These are phyloP conservation scores for Sprattus sprattus DNA, from an alignment of 2,113 vertebrate species.

Conservation along the genomic window DNA sequence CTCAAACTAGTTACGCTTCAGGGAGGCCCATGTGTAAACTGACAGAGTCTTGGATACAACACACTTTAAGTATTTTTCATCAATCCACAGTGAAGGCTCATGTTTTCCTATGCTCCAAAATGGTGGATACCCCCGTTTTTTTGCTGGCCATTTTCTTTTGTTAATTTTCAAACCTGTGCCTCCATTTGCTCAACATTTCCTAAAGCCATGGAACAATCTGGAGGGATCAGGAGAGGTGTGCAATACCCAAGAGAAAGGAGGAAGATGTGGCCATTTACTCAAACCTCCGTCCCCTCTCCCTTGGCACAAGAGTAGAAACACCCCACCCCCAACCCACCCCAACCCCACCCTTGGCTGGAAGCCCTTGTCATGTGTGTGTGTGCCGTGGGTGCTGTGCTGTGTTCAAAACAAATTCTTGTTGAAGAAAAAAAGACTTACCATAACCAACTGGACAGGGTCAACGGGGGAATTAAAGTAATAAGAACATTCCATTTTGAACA, in stretches of 20 bases:
- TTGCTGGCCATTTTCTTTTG: neutral
- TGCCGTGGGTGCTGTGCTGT: conserved; percentile 76
- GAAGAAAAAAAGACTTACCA: conserved; percentile 46
- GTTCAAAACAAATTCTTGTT: conserved; percentile 59
- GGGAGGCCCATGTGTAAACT: neutral
- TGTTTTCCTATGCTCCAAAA: neutral
- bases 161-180: conserved; percentile 1
- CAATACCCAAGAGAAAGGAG: conserved; percentile 38
- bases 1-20: neutral
- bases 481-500: conserved; percentile 48
- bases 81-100: neutral
- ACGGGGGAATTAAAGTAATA: conserved; percentile 31
- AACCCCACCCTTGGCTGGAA: conserved; percentile 56
- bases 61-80: neutral
- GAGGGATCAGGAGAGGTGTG: conserved; percentile 38
- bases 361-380: conserved; percentile 70
- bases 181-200: neutral
- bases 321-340: conserved; percentile 33
- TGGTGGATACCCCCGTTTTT: neutral
- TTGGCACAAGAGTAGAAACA: conserved; percentile 65
- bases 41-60: neutral
- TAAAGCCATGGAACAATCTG: conserved; percentile 15
- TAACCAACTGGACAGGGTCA: conserved; percentile 34
- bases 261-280: conserved; percentile 25
- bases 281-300: conserved; percentile 49